phyloP scores from a whole-genome alignment of 2,888 invertebrate species.

The Eremobia ochroleuca region DNA sequence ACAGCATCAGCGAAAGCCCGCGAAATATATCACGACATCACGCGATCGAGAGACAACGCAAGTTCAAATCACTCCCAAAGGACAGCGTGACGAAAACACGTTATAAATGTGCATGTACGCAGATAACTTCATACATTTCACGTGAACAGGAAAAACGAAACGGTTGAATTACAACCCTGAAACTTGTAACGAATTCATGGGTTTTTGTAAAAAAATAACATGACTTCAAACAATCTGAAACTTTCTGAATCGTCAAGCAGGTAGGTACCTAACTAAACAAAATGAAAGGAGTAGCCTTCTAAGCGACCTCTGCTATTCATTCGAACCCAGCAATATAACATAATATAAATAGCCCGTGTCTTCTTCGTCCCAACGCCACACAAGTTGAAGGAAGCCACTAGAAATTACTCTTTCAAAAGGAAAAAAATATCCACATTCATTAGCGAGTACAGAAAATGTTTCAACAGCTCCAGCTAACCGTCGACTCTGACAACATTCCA shows the following conservation, averaged over 20 bases:
- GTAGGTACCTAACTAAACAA: background rate
- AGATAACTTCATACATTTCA: conserved; percentile 40
- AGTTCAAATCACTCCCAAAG: conserved; percentile 20
- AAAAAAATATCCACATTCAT: conserved; percentile 50
- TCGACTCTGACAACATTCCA: conserved; percentile 48
- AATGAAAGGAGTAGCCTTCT: background rate
- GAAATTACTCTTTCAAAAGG: conserved; percentile 26
- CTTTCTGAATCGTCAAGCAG: background rate
- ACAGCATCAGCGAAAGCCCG: background rate
- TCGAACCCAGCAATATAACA: background rate
- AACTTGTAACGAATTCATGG: conserved; percentile 28
- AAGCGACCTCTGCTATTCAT: conserved; percentile 14
- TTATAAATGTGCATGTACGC: conserved; percentile 23
- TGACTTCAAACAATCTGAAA: background rate
- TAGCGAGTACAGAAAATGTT: conserved; percentile 42
- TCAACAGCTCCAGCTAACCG: conserved; percentile 24
- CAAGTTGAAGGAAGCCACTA: conserved; percentile 21
- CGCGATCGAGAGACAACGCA: conserved; percentile 10
- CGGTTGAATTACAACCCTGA: conserved; percentile 6
- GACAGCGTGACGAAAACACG: conserved; percentile 43
- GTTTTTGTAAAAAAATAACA: background rate
- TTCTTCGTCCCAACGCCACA: conserved; percentile 12
- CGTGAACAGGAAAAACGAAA: conserved; percentile 37
- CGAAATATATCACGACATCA: background rate
- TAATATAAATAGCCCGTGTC: background rate